Evolutionary conservation across 2,797 vertebrate genomes (phyloP), one percentile per base, ranked within the genome.

Genomic region (Salarias fasciatus): DNA sequence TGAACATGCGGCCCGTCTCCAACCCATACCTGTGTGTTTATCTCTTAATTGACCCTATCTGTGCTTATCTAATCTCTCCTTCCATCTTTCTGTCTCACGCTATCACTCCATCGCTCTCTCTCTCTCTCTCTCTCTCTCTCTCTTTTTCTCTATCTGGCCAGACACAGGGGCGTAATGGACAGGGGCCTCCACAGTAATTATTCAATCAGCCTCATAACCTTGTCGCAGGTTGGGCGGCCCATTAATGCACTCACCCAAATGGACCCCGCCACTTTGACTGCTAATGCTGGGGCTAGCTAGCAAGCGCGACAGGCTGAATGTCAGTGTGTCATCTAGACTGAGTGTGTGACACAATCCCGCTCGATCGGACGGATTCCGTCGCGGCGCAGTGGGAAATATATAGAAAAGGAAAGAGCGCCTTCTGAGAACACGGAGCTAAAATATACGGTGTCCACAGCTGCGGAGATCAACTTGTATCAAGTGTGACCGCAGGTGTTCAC

Each of bases 151-250:
- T 85, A 83, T 89, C 87, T 79, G 85, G 59, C 75, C 86, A 66
- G 80, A 86, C 80, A 84, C 79, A 69, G 77, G 77, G 82, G 77
- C 78, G 70, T 92, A 90, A 92, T 92, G 89, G 90, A 89, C 88
- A 80, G 86, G 85, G 85, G 86, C 87, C 86, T 91, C 87, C 83
- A 84, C 79, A 80, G 80, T 92, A 92, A 93, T 93, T 89, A 91
- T 92, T 91, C 92, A 92, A 92, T 94, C 93, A 91, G 90, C 89
- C 86, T 88, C 84, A 86, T 91, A 93, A 92, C 91, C 91, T 92
- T 92, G 89, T 88, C 84, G 79, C 87, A 81, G 88, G 82, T 91
- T 91, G 86, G 89, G 78, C 79, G 52, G 75, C 74, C 79, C 85
- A 81, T 91, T 88, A 87, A 86, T 88, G 86, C 87, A 88, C 83